These are phyloP conservation scores for Diaphora mendica DNA, from an alignment of 2,888 invertebrate species.

Conservation along the genomic window DNA sequence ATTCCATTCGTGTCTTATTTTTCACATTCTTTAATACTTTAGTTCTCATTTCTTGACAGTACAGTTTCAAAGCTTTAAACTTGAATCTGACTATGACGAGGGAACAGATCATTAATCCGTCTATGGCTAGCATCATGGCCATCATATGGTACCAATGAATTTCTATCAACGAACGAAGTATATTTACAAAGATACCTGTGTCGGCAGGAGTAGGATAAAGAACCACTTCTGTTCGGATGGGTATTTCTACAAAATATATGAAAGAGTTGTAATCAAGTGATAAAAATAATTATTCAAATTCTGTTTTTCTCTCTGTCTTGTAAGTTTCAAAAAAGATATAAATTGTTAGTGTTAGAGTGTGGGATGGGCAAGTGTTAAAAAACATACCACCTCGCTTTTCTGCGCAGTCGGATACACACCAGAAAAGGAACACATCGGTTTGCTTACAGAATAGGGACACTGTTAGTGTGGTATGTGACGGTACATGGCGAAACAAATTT, in stretches of 20 bases:
- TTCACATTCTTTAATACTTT: constrained; percentile 45
- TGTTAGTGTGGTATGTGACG: no score
- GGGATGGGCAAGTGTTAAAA: no score
- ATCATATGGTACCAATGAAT: constrained; percentile 69
- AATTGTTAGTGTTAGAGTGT: no score
- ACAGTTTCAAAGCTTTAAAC: constrained; percentile 61
- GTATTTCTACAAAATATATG: constrained; percentile 55
- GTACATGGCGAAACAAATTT: no score
- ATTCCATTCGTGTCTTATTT: constrained; percentile 33
- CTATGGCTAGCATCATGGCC: constrained; percentile 60
- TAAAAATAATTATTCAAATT: no score
- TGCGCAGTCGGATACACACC: no score
- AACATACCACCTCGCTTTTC: no score
- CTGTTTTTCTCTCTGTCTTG: no score
- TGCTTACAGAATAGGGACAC: no score
- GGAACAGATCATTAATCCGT: constrained; percentile 60
- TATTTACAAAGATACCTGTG: constrained; percentile 53
- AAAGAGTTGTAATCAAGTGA: background rate
- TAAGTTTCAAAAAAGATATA: no score
- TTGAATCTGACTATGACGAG: constrained; percentile 56
- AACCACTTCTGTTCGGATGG: constrained; percentile 64
- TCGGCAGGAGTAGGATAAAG: constrained; percentile 56
- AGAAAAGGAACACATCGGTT: no score
- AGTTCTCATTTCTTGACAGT: constrained; percentile 56
- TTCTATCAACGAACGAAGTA: constrained; percentile 59